These are phyloP conservation scores for Syrista parreyssii DNA, from an alignment of 2,888 invertebrate genomes.

Conservation along the genomic window DNA sequence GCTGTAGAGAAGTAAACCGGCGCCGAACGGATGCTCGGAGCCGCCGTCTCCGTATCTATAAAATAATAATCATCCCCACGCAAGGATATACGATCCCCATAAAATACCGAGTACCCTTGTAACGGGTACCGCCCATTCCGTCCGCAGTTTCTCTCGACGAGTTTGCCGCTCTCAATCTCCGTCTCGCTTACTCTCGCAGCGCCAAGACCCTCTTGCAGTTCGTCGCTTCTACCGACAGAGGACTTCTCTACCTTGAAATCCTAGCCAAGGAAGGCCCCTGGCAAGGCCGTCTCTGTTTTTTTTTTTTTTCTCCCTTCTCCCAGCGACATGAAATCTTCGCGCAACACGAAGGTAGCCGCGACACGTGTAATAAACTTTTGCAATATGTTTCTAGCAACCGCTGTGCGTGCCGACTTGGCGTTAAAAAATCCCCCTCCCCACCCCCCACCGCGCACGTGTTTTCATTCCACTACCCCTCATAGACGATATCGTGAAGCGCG, in stretches of 20 bases:
- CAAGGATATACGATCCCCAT: conserved; percentile 51
- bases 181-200: conserved; percentile 17
- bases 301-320: neutral
- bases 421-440: too few species aligned
- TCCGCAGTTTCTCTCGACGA: neutral
- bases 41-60: conserved; percentile 35
- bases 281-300: too few species aligned
- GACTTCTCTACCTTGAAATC: neutral
- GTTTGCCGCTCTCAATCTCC: neutral
- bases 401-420: neutral
- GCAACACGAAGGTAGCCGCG: neutral
- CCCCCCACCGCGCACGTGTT: neutral
- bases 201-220: conserved; percentile 12
- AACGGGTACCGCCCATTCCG: conserved; percentile 17
- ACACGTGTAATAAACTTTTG: neutral
- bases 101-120: conserved; percentile 45
- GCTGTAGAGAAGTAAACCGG: neutral
- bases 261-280: neutral
- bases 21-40: neutral
- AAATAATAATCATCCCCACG: conserved; percentile 45
- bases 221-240: neutral
- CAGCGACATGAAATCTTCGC: neutral
- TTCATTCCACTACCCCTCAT: neutral
- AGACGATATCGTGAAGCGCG: neutral
- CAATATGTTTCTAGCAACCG: neutral